Base-by-base conservation (phyloP, 35 echinoderm and acorn worm species). In the Apostichopus californicus region DNA sequence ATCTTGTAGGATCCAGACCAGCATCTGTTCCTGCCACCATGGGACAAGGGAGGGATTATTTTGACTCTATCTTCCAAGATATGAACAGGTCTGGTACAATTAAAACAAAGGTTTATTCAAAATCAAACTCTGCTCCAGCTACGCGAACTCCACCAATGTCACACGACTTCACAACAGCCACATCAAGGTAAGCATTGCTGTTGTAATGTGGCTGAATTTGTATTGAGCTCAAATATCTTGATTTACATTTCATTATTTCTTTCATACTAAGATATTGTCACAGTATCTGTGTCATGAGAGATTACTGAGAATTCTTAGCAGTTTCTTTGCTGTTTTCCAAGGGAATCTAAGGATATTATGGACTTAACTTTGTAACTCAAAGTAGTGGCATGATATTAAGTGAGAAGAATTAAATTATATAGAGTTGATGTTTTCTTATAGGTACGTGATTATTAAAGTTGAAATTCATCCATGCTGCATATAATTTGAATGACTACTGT, bases 1-100 rank as follows among this genome's bases (percentile, higher is more conserved):
- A 28, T 77, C 75, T 77, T 57, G 3, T 13, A 79, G 89, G 24
- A 28, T 9, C 55, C 22, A 78, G 97, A 63, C 97, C 97, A 20
- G 80, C 95, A 2, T 99, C 97, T 68, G 97, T 99, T 20, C 97
- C 97, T 18, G 81, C 93, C 9, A 94, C 95, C 53, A 99, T 99
- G 97, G 97, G 97, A 55, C 97, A 96, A 78, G 97, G 97, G 9
- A 96, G 90, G 90, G 97, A 99, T 86, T 99, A 99, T 86, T 99
- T 99, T 96, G 93, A 99, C 70, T 94, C 97, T 70, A 99, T 96
- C 60, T 99, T 99, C 81, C 90, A 95, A 56, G 97, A 96, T 77
- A 88, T 99, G 24, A 93, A 93, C 61, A 92, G 94, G 78, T 91
- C 79, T 79, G 92, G 82, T 17, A 78, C 83, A 1, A 90, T 96